Base-by-base conservation (phyloP, 2,113 vertebrate species). In the Leptobrachium leishanense region DNA sequence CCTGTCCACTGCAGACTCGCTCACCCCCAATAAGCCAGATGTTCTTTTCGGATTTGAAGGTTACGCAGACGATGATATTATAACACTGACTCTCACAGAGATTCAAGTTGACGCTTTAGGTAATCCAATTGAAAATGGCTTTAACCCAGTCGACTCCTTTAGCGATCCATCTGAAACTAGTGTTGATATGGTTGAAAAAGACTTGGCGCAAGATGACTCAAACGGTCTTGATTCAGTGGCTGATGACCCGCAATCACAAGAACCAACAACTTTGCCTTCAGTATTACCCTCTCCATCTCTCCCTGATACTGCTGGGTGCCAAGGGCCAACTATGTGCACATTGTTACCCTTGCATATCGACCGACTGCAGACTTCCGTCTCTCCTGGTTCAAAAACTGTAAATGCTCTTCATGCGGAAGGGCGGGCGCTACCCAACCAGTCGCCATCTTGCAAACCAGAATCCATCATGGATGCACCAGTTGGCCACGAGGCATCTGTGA, bases 51-150 rank as follows among this genome's bases (percentile, higher is more conserved):
- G 84, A 7, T 91, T 93, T 42, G 89, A 93, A 84, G 87, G 86
- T 57, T 86, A 92, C 65, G 82, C 84, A 15, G 85, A 86, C 2
- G 54, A 68, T 53, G 91, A 92, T 85, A 85, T 92, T 50, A 68
- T 95, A 65, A 93, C 92, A 0, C 88, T 95, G 76, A 92, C 91
- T 0, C 83, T 94, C 72, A 88, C 92, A 82, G 93, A 92, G 78
- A n/a, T 91, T 43, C 85, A 85, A 0, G 67, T 71, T 78, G 87
- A 87, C 64, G 71, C 81, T 0, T 80, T 86, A 68, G 83, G 50
- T 71, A 83, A 86, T 64, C 84, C n/a, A 0, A 10, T 83, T 41
- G 79, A 74, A 2, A 84, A 79, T 0, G 66, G 44, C 31, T 44
- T 8, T 75, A 57, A 59, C 66, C 43, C 82, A 53, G 82, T 44